Evolutionary conservation across 2,797 vertebrate species (phyloP), one percentile per base, ranked within the genome.

Genomic region (Eurystomus glaucurus): DNA sequence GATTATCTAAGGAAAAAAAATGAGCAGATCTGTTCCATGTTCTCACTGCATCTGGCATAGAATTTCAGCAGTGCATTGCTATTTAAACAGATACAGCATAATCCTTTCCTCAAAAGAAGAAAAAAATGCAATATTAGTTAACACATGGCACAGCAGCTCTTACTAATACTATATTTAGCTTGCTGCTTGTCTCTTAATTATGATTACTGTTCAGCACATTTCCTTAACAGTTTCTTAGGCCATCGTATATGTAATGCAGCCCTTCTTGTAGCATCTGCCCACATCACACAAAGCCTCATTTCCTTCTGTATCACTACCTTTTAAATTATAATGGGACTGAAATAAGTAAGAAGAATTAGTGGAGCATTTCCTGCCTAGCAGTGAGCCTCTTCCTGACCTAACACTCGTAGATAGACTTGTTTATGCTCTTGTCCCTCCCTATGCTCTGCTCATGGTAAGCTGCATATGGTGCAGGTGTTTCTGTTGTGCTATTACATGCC

Each of bases 391-490:
- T 60, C 54, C 64, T 77, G 90, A 95, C 76, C 85, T 85, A 5
- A 41, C 43, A 31, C n/a, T 83, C 17, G 14, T 11, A 11, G 37
- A 37, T 37, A 45, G 28, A 31, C 45, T 90, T 65, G 66, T 70
- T 91, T 62, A 39, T 2, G 5, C 76, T 61, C 48, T 74, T 69
- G 54, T 83, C 68, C 50, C n/a, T 85, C 88, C 35, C 2, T 28
- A 61, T 45, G 46, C 33, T 68, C 65, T 62, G 70, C 65, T 94
- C 26, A 48, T 71, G 66, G 85, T 86, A 87, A 62, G 45, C 31
- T 75, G 85, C 75, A n/a, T 66, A 64, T 23, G 45, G 64, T 14
- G 3, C 97, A 98, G 97, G 94, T 96, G 95, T 97, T 98, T 92
- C 92, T 91, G 62, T 91, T 55, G 29, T 96, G 80, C 58, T 83